These are phyloP conservation scores for Molossus alvarezi DNA, from an alignment of 2,797 vertebrate species.

Conservation along the genomic window DNA sequence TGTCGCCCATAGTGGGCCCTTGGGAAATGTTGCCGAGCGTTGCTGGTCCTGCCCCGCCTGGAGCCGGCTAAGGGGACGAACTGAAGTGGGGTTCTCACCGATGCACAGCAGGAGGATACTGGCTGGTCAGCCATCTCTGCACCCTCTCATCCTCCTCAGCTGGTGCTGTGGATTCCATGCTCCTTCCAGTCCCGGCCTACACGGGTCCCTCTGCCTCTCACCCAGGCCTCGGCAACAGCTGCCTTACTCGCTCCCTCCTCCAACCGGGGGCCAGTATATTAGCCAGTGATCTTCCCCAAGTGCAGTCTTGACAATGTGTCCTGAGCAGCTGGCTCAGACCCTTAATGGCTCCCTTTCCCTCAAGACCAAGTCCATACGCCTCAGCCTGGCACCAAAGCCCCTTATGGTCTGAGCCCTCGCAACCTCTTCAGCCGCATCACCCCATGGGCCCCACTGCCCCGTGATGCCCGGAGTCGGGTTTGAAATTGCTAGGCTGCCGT, in stretches of 20 bases:
- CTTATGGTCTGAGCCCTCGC: background rate
- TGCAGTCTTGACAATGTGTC: background rate
- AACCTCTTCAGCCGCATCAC: background rate
- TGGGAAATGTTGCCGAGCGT: background rate
- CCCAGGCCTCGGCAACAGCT: background rate
- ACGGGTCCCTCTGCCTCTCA: background rate
- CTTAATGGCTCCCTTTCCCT: background rate
- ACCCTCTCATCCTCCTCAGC: background rate
- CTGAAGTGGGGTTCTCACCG: background rate
- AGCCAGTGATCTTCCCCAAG: background rate
- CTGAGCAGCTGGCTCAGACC: background rate
- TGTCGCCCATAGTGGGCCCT: background rate
- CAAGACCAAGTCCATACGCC: background rate
- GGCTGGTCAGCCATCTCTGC: background rate
- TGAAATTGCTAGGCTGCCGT: background rate
- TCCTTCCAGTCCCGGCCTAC: background rate
- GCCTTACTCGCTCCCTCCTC: background rate
- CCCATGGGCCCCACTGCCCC: background rate
- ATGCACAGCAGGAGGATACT: background rate
- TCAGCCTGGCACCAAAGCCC: background rate
- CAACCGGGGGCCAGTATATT: background rate
- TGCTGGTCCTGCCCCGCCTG: background rate
- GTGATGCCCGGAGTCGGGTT: background rate
- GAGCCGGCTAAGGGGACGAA: background rate
- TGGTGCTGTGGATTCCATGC: background rate